Conservation (phyloP, 1,140 invertebrate species). For the Atta texana region DNA sequence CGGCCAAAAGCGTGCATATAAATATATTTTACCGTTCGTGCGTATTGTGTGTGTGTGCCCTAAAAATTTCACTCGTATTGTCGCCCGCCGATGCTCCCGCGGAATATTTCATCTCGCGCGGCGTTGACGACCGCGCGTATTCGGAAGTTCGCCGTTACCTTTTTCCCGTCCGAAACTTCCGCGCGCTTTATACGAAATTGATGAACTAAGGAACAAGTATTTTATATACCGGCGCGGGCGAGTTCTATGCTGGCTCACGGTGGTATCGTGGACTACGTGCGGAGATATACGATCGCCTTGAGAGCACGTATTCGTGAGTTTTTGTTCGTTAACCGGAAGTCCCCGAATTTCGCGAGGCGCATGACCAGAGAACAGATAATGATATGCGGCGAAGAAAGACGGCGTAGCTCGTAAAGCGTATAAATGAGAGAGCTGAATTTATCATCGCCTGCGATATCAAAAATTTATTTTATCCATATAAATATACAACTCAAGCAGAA, state of each 20-base stretch:
- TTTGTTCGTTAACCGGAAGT: constrained; percentile 52
- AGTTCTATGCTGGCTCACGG: background rate
- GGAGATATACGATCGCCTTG: constrained; percentile 6
- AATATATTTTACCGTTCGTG: constrained; percentile 22
- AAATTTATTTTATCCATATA: constrained; percentile 9
- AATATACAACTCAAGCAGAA: background rate
- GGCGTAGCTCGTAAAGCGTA: background rate
- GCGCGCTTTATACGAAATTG: constrained; percentile 52
- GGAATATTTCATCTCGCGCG: constrained; percentile 47
- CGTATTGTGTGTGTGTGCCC: background rate
- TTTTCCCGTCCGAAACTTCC: constrained; percentile 7
- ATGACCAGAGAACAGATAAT: background rate
- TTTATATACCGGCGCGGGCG: constrained; percentile 15
- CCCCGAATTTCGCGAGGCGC: constrained; percentile 11
- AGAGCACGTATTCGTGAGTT: constrained; percentile 52
- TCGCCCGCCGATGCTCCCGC: constrained; percentile 1
- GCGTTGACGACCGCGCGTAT: constrained; percentile 23
- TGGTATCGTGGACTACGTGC: constrained; percentile 20
- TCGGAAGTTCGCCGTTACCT: constrained; percentile 33
- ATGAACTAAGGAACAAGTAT: constrained; percentile 55
- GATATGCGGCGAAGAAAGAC: background rate
- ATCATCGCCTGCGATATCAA: background rate
- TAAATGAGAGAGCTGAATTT: background rate
- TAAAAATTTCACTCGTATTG: constrained; percentile 46
- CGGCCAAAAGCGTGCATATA: background rate